Base-by-base conservation (phyloP, 2,797 vertebrate species). In the Scolopax bukidnonensis region DNA sequence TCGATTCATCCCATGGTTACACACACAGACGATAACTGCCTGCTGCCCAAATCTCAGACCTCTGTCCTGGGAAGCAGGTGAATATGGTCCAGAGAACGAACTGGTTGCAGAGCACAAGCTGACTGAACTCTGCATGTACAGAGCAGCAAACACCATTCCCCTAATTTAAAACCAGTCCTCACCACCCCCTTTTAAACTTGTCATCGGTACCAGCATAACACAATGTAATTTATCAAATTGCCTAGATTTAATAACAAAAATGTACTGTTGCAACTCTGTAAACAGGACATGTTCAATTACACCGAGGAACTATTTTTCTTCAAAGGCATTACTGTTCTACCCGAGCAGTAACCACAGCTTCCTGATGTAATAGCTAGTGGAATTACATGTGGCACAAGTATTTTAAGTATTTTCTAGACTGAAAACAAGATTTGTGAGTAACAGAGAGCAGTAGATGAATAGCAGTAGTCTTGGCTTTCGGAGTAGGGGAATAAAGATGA, bases 161-260 rank as follows among this genome's bases (percentile, higher is more conserved):
- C 57, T 57, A 15, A 60, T 63, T 61, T 36, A 69, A 40, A 87
- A 33, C 11, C 30, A 71, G 30, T 8, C 59, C 38, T 33, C 69
- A 84, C 13, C 45, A 60, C 45, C 65, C 8, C 25, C 33, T 53
- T 89, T 82, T 76, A 78, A 82, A 61, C 48, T 63, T 75, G 80
- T 51, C 68, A 59, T 74, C 9, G 12, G 77, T n/a, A 53, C 48
- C 36, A 81, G 59, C 68, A 95, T 93, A 98, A 98, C 81, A 97
- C 89, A 97, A 96, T 96, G 92, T 93, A 96, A 98, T 97, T 98
- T 95, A 97, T 85, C 96, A 97, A 96, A 97, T 97, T 97, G 93
- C 96, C 95, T 95, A 81, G 97, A 97, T 96, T 87, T 98, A 98
- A 98, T 93, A 97, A 95, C 97, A 97, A 97, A 98, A 97, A 98